phyloP scores from a whole-genome alignment of 2,888 invertebrate species.

The Glyphotaelius pellucidus region DNA sequence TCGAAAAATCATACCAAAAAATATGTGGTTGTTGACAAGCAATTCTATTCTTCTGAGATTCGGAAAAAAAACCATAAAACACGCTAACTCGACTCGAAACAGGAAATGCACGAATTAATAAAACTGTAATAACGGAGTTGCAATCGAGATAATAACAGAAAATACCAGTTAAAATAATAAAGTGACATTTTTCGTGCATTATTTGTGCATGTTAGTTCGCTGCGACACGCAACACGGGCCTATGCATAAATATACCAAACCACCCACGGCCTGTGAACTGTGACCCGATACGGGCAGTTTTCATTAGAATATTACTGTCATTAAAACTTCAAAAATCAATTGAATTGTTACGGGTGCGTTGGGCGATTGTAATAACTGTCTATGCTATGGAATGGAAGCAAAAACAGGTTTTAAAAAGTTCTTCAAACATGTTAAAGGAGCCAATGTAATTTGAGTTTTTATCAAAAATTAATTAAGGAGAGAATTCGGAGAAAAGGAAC shows the following conservation, averaged over 20 bases:
- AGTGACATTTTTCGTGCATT: not conserved
- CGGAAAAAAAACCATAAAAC: not conserved
- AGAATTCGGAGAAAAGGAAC: no score
- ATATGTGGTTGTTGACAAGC: not conserved
- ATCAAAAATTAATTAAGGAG: no score
- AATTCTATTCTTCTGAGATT: not conserved
- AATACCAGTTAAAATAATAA: not conserved
- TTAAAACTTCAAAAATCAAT: not conserved
- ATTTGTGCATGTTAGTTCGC: not conserved
- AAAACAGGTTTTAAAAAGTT: not conserved
- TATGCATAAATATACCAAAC: no score
- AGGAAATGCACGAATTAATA: not conserved
- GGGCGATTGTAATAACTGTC: not conserved
- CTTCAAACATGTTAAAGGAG: not conserved
- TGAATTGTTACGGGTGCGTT: not conserved
- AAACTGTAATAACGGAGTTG: not conserved
- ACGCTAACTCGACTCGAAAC: conserved; percentile 2
- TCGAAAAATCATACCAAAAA: not conserved
- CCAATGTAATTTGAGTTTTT: not conserved
- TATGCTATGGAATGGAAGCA: not conserved
- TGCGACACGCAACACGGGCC: not conserved
- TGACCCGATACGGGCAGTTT: not conserved
- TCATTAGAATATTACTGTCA: not conserved
- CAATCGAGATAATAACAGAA: conserved; percentile 22
- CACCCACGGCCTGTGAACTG: not conserved